phyloP scores from a whole-genome alignment of 1,140 invertebrate genomes.

The Aplysia californica region DNA sequence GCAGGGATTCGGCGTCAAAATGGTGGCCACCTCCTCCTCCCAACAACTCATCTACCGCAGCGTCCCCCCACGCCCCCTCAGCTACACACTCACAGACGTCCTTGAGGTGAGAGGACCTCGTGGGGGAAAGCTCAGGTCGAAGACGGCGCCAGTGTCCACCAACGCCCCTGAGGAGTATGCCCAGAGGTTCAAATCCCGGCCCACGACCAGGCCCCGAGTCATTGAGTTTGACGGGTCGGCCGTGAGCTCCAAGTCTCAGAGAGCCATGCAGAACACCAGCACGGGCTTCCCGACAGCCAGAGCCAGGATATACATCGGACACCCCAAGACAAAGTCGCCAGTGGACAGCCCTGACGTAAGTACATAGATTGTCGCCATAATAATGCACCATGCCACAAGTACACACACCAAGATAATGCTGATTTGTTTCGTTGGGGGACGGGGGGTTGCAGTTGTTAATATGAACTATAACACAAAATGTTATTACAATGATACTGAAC shows the following conservation, averaged over 20 bases:
- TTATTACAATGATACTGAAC: too few species aligned
- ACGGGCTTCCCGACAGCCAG: conserved; percentile 44
- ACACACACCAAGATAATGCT: too few species aligned
- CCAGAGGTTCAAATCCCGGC: conserved; percentile 38
- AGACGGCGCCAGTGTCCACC: conserved; percentile 33
- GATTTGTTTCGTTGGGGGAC: too few species aligned
- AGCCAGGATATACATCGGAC: conserved; percentile 35
- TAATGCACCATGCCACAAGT: too few species aligned
- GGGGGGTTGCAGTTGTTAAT: too few species aligned
- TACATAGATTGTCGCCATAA: too few species aligned
- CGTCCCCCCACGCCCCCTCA: conserved; percentile 42
- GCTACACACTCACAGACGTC: conserved; percentile 44
- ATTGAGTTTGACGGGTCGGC: conserved; percentile 40
- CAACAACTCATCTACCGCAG: conserved; percentile 39
- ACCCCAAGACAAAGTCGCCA: conserved; percentile 8
- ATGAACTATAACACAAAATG: too few species aligned
- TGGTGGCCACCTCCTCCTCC: not conserved
- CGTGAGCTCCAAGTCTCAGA: not conserved
- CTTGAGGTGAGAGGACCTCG: conserved; percentile 15
- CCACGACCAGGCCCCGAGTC: conserved; percentile 42
- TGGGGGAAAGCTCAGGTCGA: conserved; percentile 12
- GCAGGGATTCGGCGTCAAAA: conserved; percentile 2
- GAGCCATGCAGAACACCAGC: not conserved
- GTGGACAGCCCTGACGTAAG: conserved; percentile 1
- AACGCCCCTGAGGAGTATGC: conserved; percentile 42